Evolutionary conservation across 2,113 vertebrate genomes (phyloP), one percentile per base, ranked within the genome.

Genomic region (Nematolebias whitei): DNA sequence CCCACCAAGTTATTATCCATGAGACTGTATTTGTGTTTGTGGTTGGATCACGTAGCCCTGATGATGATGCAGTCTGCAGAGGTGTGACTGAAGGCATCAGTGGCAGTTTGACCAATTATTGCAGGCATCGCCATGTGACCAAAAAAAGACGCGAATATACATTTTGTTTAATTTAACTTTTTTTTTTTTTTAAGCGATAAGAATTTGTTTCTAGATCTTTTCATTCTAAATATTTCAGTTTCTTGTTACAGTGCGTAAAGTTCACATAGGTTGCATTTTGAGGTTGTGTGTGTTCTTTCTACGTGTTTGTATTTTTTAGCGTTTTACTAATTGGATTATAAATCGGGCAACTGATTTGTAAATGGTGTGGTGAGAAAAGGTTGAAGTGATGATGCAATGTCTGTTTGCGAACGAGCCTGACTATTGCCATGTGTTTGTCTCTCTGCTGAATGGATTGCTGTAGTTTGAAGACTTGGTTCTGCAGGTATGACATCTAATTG

Each of bases 381-480:
- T 35, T 35, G 26, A 76, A 44, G 63, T 85, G 71, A 65, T 68
- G 65, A 35, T 79, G 69, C 38, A 12, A 68, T 85, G 47, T 70
- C 26, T 72, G 44, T 57, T 71, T 86, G 35, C 29, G 50, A 66
- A 40, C n/a, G n/a, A 81, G 63, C 65, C 84, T 87, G 79, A 85
- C 74, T 47, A 78, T 83, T 87, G 57, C 70, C 57, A 73, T 89
- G 43, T 85, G 76, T 52, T 85, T 88, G 80, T 74, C 68, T 70
- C 86, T 78, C 54, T 80, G 39, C 78, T 73, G 75, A 81, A 74
- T 53, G 88, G 80, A 86, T 89, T 87, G 64, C 82, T 87, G 59
- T 94, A 96, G 96, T 93, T 91, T 85, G 86, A 91, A 77, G 94
- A 93, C 84, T 92, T 94, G 91, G 84, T 93, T 87, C 79, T 92